phyloP scores from a whole-genome alignment of 1,140 invertebrate species.

The Aphaenogaster ashmeadi region DNA sequence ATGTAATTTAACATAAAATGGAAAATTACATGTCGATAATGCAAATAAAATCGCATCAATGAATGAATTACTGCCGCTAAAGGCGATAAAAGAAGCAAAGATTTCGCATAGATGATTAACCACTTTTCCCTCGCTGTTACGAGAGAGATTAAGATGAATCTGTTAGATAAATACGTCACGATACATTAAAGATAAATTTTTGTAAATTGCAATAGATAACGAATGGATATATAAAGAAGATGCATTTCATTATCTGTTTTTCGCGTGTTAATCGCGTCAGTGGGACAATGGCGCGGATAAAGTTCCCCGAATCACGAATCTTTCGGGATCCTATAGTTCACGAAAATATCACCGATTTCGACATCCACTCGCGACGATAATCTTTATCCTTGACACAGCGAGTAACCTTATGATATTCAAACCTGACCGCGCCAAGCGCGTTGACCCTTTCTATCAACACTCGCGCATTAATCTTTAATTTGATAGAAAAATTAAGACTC shows the following conservation, averaged over 20 bases:
- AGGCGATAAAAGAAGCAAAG: background rate
- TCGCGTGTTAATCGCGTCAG: background rate
- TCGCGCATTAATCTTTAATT: constrained; percentile 44
- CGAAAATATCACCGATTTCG: constrained; percentile 62
- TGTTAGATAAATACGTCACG: background rate
- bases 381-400: constrained; percentile 70
- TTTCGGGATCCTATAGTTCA: constrained; percentile 2
- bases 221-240: background rate
- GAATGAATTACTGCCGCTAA: constrained; percentile 13
- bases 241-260: background rate
- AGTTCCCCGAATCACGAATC: constrained; percentile 16
- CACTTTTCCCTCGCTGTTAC: background rate
- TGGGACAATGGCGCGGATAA: background rate
- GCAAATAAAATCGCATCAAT: background rate
- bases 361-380: constrained; percentile 62
- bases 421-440: constrained; percentile 43
- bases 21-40: constrained; percentile 22
- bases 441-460: constrained; percentile 67
- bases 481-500: constrained; percentile 60
- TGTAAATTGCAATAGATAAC: background rate
- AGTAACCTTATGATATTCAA: constrained; percentile 68
- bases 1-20: constrained; percentile 7
- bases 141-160: constrained; percentile 1
- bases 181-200: constrained; percentile 16
- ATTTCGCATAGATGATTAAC: background rate